These are phyloP conservation scores for Platorchestia sp. DNA, from an alignment of 1,140 invertebrate species.

Conservation along the genomic window DNA sequence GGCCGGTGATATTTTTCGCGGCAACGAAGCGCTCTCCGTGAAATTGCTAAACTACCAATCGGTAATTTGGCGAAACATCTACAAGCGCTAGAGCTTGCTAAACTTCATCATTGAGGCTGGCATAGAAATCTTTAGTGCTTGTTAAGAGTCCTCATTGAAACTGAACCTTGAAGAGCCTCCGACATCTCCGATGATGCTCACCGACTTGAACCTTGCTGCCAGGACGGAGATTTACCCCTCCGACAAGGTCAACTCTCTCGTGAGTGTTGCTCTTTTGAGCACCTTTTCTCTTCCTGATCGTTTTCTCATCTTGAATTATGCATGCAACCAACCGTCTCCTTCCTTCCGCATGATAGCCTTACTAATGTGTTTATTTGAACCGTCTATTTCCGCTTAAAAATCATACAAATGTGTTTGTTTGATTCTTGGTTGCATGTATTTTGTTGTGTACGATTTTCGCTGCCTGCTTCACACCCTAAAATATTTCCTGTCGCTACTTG, in stretches of 20 bases:
- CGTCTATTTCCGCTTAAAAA: no score
- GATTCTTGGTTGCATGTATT: no score
- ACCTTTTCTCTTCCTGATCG: no score
- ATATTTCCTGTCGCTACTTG: no score
- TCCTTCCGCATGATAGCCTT: no score
- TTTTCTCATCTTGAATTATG: no score
- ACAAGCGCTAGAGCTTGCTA: conserved; percentile 44
- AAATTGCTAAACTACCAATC: conserved; percentile 42
- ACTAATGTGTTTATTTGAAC: no score
- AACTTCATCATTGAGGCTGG: conserved; percentile 37
- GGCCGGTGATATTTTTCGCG: conserved; percentile 48
- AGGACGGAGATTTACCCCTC: conserved; percentile 33
- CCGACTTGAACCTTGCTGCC: conserved; percentile 20
- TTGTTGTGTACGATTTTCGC: no score
- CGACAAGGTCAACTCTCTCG: conserved; percentile 24
- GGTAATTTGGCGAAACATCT: conserved; percentile 46
- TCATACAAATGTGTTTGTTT: no score
- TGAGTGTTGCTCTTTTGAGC: no score
- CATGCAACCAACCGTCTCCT: no score
- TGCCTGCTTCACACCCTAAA: no score
- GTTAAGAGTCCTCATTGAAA: conserved; percentile 36
- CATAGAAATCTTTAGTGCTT: conserved; percentile 29
- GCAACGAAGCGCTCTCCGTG: conserved; percentile 31
- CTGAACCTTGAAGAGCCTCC: background rate
- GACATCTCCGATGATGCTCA: conserved; percentile 20